Evolutionary conservation across 2,797 vertebrate species (phyloP).

Genomic region (Acanthurus tractus): DNA sequence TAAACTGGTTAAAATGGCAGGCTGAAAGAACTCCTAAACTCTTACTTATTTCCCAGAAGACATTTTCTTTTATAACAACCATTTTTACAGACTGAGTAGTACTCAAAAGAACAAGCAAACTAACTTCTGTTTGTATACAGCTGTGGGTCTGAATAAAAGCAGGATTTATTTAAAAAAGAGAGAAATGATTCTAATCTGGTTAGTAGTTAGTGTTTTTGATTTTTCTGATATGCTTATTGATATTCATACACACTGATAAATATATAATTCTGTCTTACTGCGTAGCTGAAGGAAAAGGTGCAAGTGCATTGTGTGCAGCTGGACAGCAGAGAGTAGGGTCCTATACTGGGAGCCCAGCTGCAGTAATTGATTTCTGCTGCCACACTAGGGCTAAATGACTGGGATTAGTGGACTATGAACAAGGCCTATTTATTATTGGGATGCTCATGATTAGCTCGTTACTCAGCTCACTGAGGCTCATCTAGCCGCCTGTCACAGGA

Average conservation of each 20-base stretch:
- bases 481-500: constrained; percentile 55
- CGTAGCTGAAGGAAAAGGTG: constrained; percentile 18
- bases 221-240: neutral
- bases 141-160: too few relatives aligned
- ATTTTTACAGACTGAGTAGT: too few relatives aligned
- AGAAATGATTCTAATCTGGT: neutral
- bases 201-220: neutral
- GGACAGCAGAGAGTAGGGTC: constrained; percentile 30
- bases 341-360: constrained; percentile 63
- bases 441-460: constrained; percentile 80
- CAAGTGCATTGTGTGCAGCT: constrained; percentile 32
- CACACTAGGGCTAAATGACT: constrained; percentile 68
- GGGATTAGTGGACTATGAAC: constrained; percentile 80
- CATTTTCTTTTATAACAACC: too few relatives aligned
- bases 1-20: too few relatives aligned
- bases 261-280: neutral
- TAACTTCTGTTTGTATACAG: too few relatives aligned
- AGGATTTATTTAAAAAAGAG: too few relatives aligned
- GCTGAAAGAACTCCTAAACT: too few relatives aligned
- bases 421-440: constrained; percentile 79
- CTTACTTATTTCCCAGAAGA: too few relatives aligned
- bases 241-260: neutral
- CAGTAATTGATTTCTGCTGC: constrained; percentile 78
- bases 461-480: constrained; percentile 75
- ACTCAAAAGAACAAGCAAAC: too few relatives aligned